These are phyloP conservation scores for Bombus cullumanus DNA, from an alignment of 1,140 invertebrate species.

Conservation along the genomic window DNA sequence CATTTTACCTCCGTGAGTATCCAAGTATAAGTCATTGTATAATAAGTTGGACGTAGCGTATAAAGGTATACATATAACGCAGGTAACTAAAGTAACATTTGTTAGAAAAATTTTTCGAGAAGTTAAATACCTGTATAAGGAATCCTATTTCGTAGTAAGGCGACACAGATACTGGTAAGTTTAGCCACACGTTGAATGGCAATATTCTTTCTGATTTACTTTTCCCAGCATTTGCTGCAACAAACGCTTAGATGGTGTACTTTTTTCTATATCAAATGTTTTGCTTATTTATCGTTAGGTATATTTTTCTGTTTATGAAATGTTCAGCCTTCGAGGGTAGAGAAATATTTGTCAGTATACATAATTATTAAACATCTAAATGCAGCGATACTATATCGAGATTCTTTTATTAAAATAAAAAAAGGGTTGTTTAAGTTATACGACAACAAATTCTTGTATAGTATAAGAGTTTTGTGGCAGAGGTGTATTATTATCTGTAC, in stretches of 20 bases:
- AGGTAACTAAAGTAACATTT: too few relatives aligned
- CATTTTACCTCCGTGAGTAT: neutral
- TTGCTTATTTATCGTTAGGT: neutral
- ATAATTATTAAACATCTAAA: neutral
- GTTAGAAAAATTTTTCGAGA: neutral
- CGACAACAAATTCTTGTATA: too few relatives aligned
- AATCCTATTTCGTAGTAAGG: conserved; percentile 64
- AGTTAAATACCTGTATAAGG: conserved; percentile 45
- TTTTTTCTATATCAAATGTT: neutral
- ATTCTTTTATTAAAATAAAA: neutral
- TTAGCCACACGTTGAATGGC: conserved; percentile 61
- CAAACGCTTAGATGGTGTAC: neutral
- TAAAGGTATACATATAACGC: neutral
- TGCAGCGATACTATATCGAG: neutral
- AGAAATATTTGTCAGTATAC: neutral
- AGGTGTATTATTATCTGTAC: neutral
- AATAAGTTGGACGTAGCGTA: neutral
- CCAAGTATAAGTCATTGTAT: neutral
- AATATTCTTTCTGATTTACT: conserved; percentile 53
- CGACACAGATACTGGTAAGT: conserved; percentile 30
- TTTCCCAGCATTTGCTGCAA: conserved; percentile 7
- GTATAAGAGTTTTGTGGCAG: neutral
- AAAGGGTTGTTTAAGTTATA: neutral
- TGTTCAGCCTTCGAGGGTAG: neutral
- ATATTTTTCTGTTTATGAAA: neutral